phyloP scores from a whole-genome alignment of 1,140 invertebrate species.

The Stratiolaelaps scimitus region DNA sequence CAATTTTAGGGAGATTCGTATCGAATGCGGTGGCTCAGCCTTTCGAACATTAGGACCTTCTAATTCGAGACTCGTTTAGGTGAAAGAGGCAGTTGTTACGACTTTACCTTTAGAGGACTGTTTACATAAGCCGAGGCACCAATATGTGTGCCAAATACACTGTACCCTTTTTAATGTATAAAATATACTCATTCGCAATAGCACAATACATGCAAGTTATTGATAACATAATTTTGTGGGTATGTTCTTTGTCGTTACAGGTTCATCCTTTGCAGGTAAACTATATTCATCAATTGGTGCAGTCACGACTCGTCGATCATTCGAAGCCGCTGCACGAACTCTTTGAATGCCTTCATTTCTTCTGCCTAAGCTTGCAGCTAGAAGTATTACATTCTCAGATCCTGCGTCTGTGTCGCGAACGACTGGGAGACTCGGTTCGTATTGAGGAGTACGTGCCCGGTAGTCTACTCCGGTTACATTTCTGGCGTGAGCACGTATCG shows the following conservation, averaged over 20 bases:
- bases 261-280: constrained; percentile 82
- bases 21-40: too few relatives aligned
- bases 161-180: background rate
- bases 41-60: too few relatives aligned
- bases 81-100: too few relatives aligned
- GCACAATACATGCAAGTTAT: too few relatives aligned
- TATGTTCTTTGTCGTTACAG: background rate
- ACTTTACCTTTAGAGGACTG: too few relatives aligned
- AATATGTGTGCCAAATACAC: too few relatives aligned
- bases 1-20: too few relatives aligned
- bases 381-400: constrained; percentile 92
- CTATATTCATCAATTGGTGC: constrained; percentile 79
- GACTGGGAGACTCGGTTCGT: constrained; percentile 74
- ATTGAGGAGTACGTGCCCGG: constrained; percentile 86
- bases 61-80: too few relatives aligned
- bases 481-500: constrained; percentile 59
- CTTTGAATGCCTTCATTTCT: constrained; percentile 76
- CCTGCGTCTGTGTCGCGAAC: constrained; percentile 65
- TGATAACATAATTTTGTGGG: background rate
- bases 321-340: constrained; percentile 66
- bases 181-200: background rate
- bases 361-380: constrained; percentile 85
- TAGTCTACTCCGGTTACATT: constrained; percentile 72
- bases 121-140: too few relatives aligned
- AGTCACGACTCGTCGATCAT: constrained; percentile 71